These are phyloP conservation scores for Carcina quercana DNA, from an alignment of 2,888 invertebrate genomes.

Conservation along the genomic window DNA sequence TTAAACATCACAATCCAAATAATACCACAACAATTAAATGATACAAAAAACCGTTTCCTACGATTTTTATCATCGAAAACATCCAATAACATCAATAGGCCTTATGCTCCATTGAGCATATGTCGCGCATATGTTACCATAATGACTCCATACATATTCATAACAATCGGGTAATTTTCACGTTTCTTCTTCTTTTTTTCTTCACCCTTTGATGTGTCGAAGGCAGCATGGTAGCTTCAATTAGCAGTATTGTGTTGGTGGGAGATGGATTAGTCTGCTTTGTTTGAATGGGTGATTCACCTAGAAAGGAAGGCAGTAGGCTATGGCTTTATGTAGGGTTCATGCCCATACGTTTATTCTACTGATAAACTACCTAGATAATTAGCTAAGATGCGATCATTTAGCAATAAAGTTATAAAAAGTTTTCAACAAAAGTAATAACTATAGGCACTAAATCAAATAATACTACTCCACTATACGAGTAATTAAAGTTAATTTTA, in stretches of 20 bases:
- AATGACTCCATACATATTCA: constrained; percentile 48
- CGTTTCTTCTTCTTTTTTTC: constrained; percentile 45
- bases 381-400: too few relatives aligned
- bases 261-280: constrained; percentile 30
- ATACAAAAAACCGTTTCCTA: constrained; percentile 33
- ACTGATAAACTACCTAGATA: too few relatives aligned
- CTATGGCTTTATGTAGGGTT: too few relatives aligned
- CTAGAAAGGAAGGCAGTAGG: too few relatives aligned
- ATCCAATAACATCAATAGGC: constrained; percentile 43
- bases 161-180: constrained; percentile 52
- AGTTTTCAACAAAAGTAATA: too few relatives aligned
- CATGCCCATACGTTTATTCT: too few relatives aligned
- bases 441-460: too few relatives aligned
- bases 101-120: constrained; percentile 56
- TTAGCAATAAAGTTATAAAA: too few relatives aligned
- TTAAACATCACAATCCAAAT: too few relatives aligned
- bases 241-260: constrained; percentile 37
- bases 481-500: too few relatives aligned
- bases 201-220: constrained; percentile 44
- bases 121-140: constrained; percentile 53
- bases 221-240: constrained; percentile 50
- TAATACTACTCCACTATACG: too few relatives aligned
- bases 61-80: constrained; percentile 37
- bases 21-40: constrained; percentile 29
- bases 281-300: too few relatives aligned